phyloP scores from a whole-genome alignment of 2,888 invertebrate species.

The Heliconius ethilla region DNA sequence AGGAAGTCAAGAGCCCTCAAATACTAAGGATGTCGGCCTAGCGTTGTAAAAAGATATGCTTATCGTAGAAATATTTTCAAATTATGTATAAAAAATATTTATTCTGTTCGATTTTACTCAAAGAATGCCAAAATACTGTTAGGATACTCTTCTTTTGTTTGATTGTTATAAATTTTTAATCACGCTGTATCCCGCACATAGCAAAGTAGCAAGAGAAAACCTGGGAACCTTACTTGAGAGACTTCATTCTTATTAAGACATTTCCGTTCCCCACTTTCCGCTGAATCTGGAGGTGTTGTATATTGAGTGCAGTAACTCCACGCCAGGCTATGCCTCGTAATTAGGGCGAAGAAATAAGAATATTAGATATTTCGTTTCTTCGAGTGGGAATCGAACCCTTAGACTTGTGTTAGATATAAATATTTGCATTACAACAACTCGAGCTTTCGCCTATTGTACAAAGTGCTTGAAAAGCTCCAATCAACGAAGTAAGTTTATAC shows the following conservation, averaged over 20 bases:
- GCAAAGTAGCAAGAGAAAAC: neutral
- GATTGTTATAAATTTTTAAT: too few relatives aligned
- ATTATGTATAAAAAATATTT: too few relatives aligned
- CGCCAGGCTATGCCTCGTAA: too few relatives aligned
- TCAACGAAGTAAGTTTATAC: slow-evolving; percentile 6
- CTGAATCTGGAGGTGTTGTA: too few relatives aligned
- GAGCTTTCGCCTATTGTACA: slow-evolving; percentile 4
- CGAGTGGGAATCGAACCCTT: too few relatives aligned
- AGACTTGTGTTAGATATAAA: neutral
- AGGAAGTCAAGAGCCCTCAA: neutral
- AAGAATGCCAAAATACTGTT: too few relatives aligned
- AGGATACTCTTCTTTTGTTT: too few relatives aligned
- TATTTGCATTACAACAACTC: neutral
- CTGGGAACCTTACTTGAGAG: too few relatives aligned
- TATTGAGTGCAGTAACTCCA: too few relatives aligned
- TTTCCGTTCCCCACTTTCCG: neutral
- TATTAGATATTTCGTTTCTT: too few relatives aligned
- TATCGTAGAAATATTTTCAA: neutral
- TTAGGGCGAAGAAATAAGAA: too few relatives aligned
- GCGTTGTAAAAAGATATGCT: neutral
- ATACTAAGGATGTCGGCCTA: neutral
- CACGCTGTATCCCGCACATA: neutral
- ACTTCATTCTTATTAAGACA: neutral
- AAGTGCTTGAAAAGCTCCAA: slow-evolving; percentile 23
- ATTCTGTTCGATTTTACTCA: too few relatives aligned